Conservation (phyloP, 2,888 invertebrate genomes). For the Pediacus dermestoides region DNA sequence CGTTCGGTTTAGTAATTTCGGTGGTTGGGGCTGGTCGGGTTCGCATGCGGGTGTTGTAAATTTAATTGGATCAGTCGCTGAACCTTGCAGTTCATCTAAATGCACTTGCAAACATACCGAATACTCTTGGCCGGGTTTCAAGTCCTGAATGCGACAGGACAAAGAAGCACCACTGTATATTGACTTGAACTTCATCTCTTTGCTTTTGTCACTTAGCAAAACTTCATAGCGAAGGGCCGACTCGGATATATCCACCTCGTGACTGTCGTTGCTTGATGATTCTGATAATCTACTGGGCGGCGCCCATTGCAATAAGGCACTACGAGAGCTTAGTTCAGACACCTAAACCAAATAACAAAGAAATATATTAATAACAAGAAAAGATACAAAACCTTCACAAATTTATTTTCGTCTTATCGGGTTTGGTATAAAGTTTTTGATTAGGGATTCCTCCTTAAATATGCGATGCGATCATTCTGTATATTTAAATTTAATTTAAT, state of each 20-base stretch:
- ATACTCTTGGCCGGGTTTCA: constrained; percentile 86
- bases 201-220: constrained; percentile 70
- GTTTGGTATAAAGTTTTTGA: too few species aligned
- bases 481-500: too few species aligned
- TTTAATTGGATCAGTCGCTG: constrained; percentile 71
- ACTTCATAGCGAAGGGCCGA: constrained; percentile 77
- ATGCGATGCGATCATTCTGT: too few species aligned
- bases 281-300: constrained; percentile 57
- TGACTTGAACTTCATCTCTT: constrained; percentile 80
- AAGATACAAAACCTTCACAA: too few species aligned
- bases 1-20: constrained; percentile 67
- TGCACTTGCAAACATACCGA: constrained; percentile 76
- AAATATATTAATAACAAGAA: too few species aligned
- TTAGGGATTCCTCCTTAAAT: too few species aligned
- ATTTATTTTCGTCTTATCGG: too few species aligned
- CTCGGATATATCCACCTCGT: constrained; percentile 56
- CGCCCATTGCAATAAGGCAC: constrained; percentile 82
- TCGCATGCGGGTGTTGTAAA: constrained; percentile 80
- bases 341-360: constrained; percentile 59
- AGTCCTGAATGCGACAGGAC: constrained; percentile 77
- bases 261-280: constrained; percentile 51
- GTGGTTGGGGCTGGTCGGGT: constrained; percentile 70
- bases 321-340: constrained; percentile 76
- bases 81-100: constrained; percentile 70
- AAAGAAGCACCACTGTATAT: constrained; percentile 76